Base-by-base conservation (phyloP, 2,113 vertebrate genomes). In the Parotia lawesii region DNA sequence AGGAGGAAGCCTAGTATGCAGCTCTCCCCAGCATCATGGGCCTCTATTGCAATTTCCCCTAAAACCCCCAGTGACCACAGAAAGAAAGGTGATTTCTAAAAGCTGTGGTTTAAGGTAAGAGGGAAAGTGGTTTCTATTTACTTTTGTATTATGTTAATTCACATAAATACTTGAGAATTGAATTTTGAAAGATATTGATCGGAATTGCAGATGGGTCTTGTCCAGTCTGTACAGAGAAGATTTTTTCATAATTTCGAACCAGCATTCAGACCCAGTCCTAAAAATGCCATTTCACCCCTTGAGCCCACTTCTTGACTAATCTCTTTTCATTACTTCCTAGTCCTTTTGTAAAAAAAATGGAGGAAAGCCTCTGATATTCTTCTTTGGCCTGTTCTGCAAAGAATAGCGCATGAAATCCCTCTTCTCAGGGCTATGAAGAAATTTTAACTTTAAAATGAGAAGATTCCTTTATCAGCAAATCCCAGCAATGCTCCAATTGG, bases 401-500 rank as follows among this genome's bases (percentile, higher is more conserved):
- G 28, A 95, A 74, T n/a, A 10, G 27, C 40, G 53, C 22, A 38
- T 21, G 24, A 92, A 95, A 51, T 56, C 24, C 57, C 28, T 64
- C 24, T 93, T 81, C 47, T 72, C 21, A 29, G 33, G 45, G 31
- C 40, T 54, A 14, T 37, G 40, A 84, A 78, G 44, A 64, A 79
- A 25, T 79, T 69, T 93, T 57, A 82, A 53, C 45, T 67, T 71
- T 51, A 89, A 92, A 95, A 62, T 57, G 3, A 79, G 51, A 80
- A 91, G 28, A 78, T 79, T 50, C 50, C 45, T 72, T 18, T 87
- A 89, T 82, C 57, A 85, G 57, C 48, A 89, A 81, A 82, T 45
- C n/a, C 82, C 42, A 76, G 58, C n/a, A 85, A 65, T 20, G 27
- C 53, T 89, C 37, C 58, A 77, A 3, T 15, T 51, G 72, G 84